These are phyloP conservation scores for Oceanites oceanicus DNA, from an alignment of 2,113 vertebrate genomes.

Conservation along the genomic window DNA sequence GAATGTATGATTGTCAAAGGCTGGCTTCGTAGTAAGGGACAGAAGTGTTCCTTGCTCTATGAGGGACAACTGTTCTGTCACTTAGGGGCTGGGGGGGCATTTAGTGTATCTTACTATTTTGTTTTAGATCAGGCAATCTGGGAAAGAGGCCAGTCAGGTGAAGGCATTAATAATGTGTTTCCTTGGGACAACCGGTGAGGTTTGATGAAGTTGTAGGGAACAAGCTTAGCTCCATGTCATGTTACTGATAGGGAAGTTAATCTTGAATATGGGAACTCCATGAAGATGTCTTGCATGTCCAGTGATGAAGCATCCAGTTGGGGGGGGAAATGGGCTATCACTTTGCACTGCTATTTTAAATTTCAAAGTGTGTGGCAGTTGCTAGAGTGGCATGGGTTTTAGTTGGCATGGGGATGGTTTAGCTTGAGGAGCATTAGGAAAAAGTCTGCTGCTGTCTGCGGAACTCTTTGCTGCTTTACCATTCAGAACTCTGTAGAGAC, in stretches of 20 bases:
- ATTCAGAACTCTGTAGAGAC: not conserved
- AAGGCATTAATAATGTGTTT: not conserved
- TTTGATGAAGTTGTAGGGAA: not conserved
- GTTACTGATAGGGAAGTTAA: not conserved
- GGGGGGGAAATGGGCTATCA: not conserved
- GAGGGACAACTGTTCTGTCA: not conserved
- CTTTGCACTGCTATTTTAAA: not conserved
- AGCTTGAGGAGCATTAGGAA: not conserved
- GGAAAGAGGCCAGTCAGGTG: not conserved
- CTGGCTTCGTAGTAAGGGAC: not conserved
- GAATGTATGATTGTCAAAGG: not conserved
- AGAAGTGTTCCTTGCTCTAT: not conserved
- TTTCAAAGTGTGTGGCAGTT: not conserved
- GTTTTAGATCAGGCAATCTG: not conserved
- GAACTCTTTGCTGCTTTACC: not conserved
- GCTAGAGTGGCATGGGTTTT: not conserved
- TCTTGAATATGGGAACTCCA: not conserved
- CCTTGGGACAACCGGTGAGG: not conserved
- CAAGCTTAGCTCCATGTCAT: not conserved
- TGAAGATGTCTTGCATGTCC: not conserved
- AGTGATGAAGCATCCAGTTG: not conserved
- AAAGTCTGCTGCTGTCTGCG: not conserved
- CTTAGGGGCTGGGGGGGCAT: accelerated
- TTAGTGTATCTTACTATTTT: not conserved
- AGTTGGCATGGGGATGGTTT: not conserved